Evolutionary conservation across 2,888 invertebrate species (phyloP).

Genomic region (Stegophylla sp.): DNA sequence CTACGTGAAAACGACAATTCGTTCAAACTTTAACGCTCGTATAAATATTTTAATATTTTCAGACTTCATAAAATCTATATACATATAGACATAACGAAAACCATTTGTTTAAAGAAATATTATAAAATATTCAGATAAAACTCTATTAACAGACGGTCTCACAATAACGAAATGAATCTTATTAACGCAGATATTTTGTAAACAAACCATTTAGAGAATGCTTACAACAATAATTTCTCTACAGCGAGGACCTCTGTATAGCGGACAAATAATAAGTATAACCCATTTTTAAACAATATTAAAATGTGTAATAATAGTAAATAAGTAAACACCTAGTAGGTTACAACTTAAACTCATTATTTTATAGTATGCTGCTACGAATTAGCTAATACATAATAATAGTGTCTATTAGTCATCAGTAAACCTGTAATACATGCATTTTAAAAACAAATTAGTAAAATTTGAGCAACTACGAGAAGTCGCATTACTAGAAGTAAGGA

Average conservation of each 20-base stretch:
- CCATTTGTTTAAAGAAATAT: not conserved
- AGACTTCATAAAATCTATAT: not conserved
- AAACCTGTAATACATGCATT: not conserved
- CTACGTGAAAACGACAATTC: slow-evolving; percentile 3
- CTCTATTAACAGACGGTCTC: not conserved
- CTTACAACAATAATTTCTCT: too few relatives aligned
- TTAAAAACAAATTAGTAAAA: not conserved
- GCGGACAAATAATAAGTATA: too few relatives aligned
- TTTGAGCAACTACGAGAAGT: not conserved
- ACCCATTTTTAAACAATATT: too few relatives aligned
- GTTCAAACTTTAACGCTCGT: slow-evolving; percentile 19
- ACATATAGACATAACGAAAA: slow-evolving; percentile 19
- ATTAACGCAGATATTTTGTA: too few relatives aligned
- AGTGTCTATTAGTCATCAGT: too few relatives aligned
- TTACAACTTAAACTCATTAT: not conserved
- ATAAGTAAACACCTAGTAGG: not conserved
- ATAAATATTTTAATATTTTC: slow-evolving; percentile 9
- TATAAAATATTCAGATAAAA: slow-evolving; percentile 6
- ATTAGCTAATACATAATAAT: not conserved
- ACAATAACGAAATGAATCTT: too few relatives aligned
- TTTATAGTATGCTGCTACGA: too few relatives aligned
- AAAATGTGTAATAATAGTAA: too few relatives aligned
- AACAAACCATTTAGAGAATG: too few relatives aligned
- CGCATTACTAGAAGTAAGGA: not conserved
- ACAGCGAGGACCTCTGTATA: too few relatives aligned